phyloP scores from a whole-genome alignment of 2,113 vertebrate species.

The Arizona elegans region DNA sequence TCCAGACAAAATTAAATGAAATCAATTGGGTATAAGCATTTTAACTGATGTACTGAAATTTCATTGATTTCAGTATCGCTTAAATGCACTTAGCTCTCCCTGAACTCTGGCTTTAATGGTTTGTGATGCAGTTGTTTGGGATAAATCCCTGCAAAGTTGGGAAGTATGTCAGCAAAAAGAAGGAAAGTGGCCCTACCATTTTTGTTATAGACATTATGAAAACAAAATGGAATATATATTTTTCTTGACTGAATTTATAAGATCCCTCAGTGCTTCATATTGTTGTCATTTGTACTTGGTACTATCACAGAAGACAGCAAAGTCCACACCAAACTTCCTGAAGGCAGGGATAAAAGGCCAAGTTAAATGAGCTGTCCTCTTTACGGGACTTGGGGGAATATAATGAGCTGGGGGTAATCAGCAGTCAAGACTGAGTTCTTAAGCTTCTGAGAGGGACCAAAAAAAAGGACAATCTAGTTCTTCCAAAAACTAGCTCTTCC shows the following conservation, averaged over 20 bases:
- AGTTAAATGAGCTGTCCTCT: neutral
- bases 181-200: neutral
- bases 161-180: neutral
- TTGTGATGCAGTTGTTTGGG: neutral
- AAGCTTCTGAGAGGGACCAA: neutral
- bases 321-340: conserved; percentile 48
- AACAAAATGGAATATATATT: neutral
- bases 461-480: neutral
- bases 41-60: neutral
- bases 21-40: conserved; percentile 11
- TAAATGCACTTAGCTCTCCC: neutral
- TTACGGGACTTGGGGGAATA: neutral
- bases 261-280: neutral
- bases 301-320: conserved; percentile 21
- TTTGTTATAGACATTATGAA: fast-evolving
- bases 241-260: conserved; percentile 26
- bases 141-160: neutral
- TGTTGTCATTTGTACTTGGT: conserved; percentile 45
- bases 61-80: conserved; percentile 13
- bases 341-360: neutral
- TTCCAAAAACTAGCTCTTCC: neutral
- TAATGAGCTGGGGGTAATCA: neutral
- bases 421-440: neutral
- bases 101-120: conserved; percentile 7
- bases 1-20: conserved; percentile 13